Conservation (phyloP, 2,888 invertebrate species). For the Idaea aversata region DNA sequence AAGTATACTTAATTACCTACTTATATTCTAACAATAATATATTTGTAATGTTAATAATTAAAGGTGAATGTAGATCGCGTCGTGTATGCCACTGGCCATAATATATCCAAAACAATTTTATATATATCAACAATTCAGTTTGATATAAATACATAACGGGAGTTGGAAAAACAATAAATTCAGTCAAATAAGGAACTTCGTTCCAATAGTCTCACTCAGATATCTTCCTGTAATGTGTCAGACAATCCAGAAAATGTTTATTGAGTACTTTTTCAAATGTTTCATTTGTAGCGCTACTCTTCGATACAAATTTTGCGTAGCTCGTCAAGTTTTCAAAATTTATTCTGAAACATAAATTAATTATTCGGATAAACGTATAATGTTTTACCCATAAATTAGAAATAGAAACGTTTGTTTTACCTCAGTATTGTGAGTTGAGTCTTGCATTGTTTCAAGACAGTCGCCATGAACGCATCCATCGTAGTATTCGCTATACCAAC, state of each 20-base stretch:
- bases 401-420: slow-evolving; percentile 28
- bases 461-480: slow-evolving; percentile 70
- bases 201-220: slow-evolving; percentile 38
- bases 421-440: slow-evolving; percentile 60
- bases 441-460: slow-evolving; percentile 61
- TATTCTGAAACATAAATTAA: slow-evolving; percentile 37
- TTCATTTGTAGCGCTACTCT: slow-evolving; percentile 17
- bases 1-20: too few relatives aligned
- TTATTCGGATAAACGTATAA: not conserved
- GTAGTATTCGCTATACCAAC: slow-evolving; percentile 73
- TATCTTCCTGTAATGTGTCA: slow-evolving; percentile 54
- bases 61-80: too few relatives aligned
- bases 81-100: too few relatives aligned
- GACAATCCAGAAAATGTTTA: slow-evolving; percentile 44
- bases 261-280: slow-evolving; percentile 33
- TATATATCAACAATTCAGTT: not conserved
- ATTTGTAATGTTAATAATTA: too few relatives aligned
- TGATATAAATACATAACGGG: too few relatives aligned
- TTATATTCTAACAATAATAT: too few relatives aligned
- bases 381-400: too few relatives aligned
- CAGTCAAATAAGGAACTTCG: not conserved
- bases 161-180: too few relatives aligned
- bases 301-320: slow-evolving; percentile 31
- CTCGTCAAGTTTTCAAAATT: slow-evolving; percentile 49
- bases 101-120: too few relatives aligned